phyloP scores from a whole-genome alignment of 2,113 vertebrate species.

The Antechinus stuartii region DNA sequence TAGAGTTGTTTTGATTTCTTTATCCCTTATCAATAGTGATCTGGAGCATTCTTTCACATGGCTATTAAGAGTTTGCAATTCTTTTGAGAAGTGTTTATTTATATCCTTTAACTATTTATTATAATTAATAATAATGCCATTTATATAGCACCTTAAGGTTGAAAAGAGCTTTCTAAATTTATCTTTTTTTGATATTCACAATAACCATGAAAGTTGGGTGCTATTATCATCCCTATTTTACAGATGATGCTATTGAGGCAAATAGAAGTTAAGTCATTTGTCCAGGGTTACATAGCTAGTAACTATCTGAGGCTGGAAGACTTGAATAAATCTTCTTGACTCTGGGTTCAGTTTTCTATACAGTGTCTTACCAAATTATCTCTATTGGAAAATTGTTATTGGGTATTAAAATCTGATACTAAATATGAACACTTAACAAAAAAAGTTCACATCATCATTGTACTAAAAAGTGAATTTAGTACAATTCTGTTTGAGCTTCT shows the following conservation, averaged over 20 bases:
- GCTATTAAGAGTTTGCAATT: background rate
- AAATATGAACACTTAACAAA: background rate
- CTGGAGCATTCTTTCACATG: background rate
- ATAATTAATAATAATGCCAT: background rate
- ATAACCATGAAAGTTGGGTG: background rate
- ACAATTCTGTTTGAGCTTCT: too few species aligned
- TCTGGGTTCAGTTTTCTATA: background rate
- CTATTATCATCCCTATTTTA: background rate
- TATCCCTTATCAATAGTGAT: background rate
- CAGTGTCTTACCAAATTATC: background rate
- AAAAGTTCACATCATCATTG: background rate
- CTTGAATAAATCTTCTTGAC: background rate
- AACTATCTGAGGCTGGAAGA: background rate
- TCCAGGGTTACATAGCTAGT: background rate
- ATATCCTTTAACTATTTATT: background rate
- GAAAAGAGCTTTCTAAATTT: background rate
- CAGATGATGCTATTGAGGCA: background rate
- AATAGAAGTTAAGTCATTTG: background rate
- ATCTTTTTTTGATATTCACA: background rate
- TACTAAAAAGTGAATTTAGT: background rate
- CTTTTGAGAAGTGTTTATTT: background rate
- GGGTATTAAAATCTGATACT: background rate
- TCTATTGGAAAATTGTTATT: too few species aligned
- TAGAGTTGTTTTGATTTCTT: background rate
- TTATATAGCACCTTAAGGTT: background rate